Evolutionary conservation across 2,888 invertebrate species (phyloP), one percentile per base, ranked within the genome.

Genomic region (Drosophila limbata): DNA sequence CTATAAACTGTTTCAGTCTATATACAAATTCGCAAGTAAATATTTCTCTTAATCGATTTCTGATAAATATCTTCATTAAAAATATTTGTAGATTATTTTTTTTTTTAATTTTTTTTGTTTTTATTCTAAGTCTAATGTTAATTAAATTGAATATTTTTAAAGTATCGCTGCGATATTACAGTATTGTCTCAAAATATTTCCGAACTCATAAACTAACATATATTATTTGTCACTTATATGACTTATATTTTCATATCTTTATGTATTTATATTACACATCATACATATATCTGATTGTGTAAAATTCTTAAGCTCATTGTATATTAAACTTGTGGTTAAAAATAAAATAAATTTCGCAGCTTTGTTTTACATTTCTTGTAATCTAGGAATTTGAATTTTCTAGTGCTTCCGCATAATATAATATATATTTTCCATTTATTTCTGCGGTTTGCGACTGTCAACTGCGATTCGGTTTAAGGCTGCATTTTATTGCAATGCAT

Each of bases 401-500:
- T 19, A 15, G 4, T 11, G 31, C 15, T 44, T 15, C 11, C 44
- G 15, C 3, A 3, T 10, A 4, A 64, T 33, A 25, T 28, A 28
- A 28, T 8, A 39, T 25, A 57, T 51, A 37, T 57, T n/a, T 35
- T 10, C 15, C 15, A 56, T 67, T 63, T 67, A 21, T 53, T 50
- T 48, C 44, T 60, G 64, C 31, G 53, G 67, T 57, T 39, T 57
- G 19, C 6, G 21, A 25, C 33, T 60, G 52, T 72, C 64, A 76
- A 61, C 37, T 44, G 33, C 31, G 25, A 47, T n/a, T 68, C 21
- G 39, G 45, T 47, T 48, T 51, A 42, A 47, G 70, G 40, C 60
- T 72, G 60, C 47, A 59, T 66, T 82, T 79, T 83, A 86, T 88
- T 13, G 69, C 63, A 60, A 10, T 60, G 48, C 56, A 85, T 71